Evolutionary conservation across 2,888 invertebrate species (phyloP), one percentile per base, ranked within the genome.

Genomic region (Caenorhabditis parvicauda): DNA sequence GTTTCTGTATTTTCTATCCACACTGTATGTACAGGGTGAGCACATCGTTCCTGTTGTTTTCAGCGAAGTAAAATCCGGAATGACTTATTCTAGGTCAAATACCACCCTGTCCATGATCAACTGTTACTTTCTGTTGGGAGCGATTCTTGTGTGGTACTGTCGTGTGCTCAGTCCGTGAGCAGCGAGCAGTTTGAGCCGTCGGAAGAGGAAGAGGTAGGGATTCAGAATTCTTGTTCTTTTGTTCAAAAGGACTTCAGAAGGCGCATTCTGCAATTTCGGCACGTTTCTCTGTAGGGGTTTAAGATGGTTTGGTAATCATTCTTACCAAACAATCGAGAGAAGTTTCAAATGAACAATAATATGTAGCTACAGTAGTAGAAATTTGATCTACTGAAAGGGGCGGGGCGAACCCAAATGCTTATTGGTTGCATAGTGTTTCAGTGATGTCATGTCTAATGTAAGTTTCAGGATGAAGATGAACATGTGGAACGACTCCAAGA

Each of bases 21-120:
- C 6, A 12, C 35, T 9, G 9, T 35, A 9, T 9, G 4, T 63
- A 6, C 39, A 63, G 63, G 67, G 89, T 94, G 7, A 95, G 94
- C 93, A 12, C 35, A 35, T 89, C n/a, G n/a, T n/a, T n/a, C n/a
- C n/a, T n/a, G n/a, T 88, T 47, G 35, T n/a, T 9, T 12, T 32
- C 9, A 32, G 35, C 35, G n/a, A n/a, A 9, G 9, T 12, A 32
- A 12, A 12, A 9, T n/a, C 9, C n/a, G 35, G 9, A 9, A 32
- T 32, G 9, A 9, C n/a, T 12, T 17, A 35, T 32, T 25, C 45
- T 35, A 63, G 63, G 91, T 95, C 0, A 87, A 91, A 27, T 96
- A 91, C 82, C 98, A 98, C 84, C 89, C 90, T 67, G 95, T 92
- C 83, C 96, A 96, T 82, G 98, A 98, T 82, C 95, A 98, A 82